Evolutionary conservation across 2,797 vertebrate genomes (phyloP).

Genomic region (Vireo griseus): DNA sequence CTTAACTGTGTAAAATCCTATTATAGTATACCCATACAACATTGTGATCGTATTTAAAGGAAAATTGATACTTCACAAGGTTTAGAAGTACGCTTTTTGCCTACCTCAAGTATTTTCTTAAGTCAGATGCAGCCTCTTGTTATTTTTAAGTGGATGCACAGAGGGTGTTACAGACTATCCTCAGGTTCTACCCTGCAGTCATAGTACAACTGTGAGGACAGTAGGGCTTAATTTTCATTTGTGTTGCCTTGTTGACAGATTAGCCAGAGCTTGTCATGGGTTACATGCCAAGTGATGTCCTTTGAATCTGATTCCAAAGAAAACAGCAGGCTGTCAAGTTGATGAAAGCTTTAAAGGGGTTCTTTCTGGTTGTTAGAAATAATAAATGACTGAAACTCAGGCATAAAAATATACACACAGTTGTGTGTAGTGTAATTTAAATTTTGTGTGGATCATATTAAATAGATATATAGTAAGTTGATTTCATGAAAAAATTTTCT

Average conservation of each 20-base stretch:
- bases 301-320: slow-evolving; percentile 58
- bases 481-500: not conserved
- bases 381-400: slow-evolving; percentile 11
- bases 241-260: slow-evolving; percentile 43
- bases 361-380: slow-evolving; percentile 46
- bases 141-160: not conserved
- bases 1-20: not conserved
- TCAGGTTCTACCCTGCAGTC: not conserved
- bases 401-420: not conserved
- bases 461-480: not conserved
- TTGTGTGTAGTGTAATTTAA: not conserved
- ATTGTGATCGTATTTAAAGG: not conserved
- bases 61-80: not conserved
- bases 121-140: not conserved
- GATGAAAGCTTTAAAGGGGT: not conserved
- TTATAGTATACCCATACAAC: not conserved
- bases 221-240: slow-evolving; percentile 6
- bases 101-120: accelerated
- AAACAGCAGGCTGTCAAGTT: slow-evolving; percentile 44
- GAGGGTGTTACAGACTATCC: not conserved
- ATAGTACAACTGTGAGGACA: not conserved
- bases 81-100: not conserved
- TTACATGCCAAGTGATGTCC: slow-evolving; percentile 43
- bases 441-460: not conserved
- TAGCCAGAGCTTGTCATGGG: slow-evolving; percentile 10